Conservation (phyloP, 1,140 invertebrate genomes). For the Anastatus disparis region DNA sequence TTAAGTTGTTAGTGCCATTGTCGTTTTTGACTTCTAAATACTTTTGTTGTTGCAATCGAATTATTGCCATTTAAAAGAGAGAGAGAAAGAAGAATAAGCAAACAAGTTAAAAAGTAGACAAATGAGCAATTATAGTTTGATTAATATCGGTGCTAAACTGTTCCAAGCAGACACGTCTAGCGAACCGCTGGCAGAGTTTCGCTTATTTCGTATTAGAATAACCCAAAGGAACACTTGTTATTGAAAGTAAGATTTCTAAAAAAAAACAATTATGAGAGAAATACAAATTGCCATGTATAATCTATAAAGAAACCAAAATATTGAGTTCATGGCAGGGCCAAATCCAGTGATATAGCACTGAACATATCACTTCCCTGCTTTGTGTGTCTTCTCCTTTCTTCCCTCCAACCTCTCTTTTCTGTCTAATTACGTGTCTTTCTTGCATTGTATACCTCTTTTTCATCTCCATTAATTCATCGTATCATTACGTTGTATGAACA, state of each 20-base stretch:
- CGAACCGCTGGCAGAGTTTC: constrained; percentile 31
- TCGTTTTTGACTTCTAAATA: constrained; percentile 42
- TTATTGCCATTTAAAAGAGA: constrained; percentile 37
- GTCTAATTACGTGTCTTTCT: constrained; percentile 8
- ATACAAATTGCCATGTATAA: constrained; percentile 23
- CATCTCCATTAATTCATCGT: constrained; percentile 24
- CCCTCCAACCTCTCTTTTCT: too few relatives aligned
- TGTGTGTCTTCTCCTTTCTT: constrained; percentile 10
- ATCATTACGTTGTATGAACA: constrained; percentile 19
- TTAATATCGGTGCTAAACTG: constrained; percentile 39
- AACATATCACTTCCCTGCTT: constrained; percentile 40
- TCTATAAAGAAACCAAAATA: constrained; percentile 2
- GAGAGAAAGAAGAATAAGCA: constrained; percentile 34
- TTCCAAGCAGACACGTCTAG: constrained; percentile 33
- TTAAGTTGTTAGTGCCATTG: constrained; percentile 49
- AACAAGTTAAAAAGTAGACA: constrained; percentile 23
- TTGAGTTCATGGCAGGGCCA: constrained; percentile 31
- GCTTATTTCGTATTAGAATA: constrained; percentile 36
- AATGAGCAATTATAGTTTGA: constrained; percentile 32
- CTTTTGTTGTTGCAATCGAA: constrained; percentile 38
- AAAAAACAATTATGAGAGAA: constrained; percentile 11
- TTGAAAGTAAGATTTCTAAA: constrained; percentile 41
- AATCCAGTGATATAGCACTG: constrained; percentile 33
- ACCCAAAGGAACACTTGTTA: constrained; percentile 38
- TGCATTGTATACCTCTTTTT: constrained; percentile 10